These are phyloP conservation scores for Stegastes partitus DNA, from an alignment of 2,113 vertebrate genomes.

Conservation along the genomic window DNA sequence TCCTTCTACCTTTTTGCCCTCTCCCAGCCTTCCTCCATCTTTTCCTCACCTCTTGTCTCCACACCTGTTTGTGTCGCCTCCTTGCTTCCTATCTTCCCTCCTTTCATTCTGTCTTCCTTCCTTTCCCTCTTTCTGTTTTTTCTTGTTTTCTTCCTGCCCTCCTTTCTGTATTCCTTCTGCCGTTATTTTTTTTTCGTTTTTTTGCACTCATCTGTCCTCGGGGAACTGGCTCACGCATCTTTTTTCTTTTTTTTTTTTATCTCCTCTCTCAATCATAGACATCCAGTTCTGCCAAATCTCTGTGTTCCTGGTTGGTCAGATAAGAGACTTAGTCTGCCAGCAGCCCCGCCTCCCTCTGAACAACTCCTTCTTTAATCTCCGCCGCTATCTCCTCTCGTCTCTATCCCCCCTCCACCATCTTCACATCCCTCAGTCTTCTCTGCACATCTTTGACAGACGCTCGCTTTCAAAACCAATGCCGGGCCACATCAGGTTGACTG, in stretches of 20 bases:
- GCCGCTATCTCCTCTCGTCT: conserved; percentile 25
- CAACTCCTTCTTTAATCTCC: conserved; percentile 48
- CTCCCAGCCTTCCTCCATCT: no score
- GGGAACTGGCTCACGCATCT: not conserved
- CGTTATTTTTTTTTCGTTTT: not conserved
- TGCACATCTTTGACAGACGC: not conserved
- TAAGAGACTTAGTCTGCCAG: conserved; percentile 47
- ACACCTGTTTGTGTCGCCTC: no score
- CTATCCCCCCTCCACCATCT: conserved; percentile 18
- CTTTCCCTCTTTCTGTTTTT: not conserved
- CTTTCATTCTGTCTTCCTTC: not conserved
- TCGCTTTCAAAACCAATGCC: not conserved
- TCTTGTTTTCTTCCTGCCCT: not conserved
- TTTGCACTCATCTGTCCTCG: not conserved
- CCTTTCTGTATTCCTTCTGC: no score
- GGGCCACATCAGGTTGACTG: no score
- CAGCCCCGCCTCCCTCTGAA: conserved; percentile 34
- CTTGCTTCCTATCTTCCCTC: not conserved
- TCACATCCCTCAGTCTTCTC: not conserved
- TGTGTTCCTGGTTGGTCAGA: conserved; percentile 53
- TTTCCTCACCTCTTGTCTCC: no score
- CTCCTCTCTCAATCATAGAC: conserved; percentile 40
- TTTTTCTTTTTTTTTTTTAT: conserved; percentile 36
- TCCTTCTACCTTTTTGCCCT: no score
- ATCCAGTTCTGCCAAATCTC: conserved; percentile 46